phyloP scores from a whole-genome alignment of 2,888 invertebrate genomes.

The Amiota mariae region DNA sequence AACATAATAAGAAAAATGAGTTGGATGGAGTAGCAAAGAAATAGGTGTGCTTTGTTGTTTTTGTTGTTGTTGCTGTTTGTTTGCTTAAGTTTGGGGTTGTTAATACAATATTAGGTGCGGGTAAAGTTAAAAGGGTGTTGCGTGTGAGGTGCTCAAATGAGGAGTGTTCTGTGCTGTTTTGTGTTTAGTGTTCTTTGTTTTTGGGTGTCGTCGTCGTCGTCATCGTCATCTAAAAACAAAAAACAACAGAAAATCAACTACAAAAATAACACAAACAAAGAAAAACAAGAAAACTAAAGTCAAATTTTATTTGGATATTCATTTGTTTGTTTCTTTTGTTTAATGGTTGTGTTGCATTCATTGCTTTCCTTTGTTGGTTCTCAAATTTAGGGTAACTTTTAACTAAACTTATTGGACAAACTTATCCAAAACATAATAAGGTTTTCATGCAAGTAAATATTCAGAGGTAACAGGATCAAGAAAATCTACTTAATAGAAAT shows the following conservation, averaged over 20 bases:
- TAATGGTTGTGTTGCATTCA: not conserved
- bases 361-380: slow-evolving; percentile 12
- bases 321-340: not conserved
- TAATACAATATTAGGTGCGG: slow-evolving; percentile 30
- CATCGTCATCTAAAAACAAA: not conserved
- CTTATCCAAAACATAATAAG: no score
- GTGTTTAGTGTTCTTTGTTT: slow-evolving; percentile 20
- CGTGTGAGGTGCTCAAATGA: no score
- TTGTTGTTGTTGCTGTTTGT: slow-evolving; percentile 26
- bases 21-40: no score
- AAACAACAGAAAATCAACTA: not conserved
- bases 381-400: no score
- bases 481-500: no score
- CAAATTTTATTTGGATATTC: slow-evolving; percentile 19
- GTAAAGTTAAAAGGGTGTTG: no score
- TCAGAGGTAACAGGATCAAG: no score
- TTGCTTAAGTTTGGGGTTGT: slow-evolving; percentile 30
- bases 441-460: no score
- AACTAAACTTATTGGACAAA: no score
- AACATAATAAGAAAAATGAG: no score
- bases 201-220: slow-evolving; percentile 31
- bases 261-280: no score
- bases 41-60: slow-evolving; percentile 1
- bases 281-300: no score
- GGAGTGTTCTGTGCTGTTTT: not conserved